Conservation (phyloP, 2,797 vertebrate genomes). For the Enteromius paludinosus region DNA sequence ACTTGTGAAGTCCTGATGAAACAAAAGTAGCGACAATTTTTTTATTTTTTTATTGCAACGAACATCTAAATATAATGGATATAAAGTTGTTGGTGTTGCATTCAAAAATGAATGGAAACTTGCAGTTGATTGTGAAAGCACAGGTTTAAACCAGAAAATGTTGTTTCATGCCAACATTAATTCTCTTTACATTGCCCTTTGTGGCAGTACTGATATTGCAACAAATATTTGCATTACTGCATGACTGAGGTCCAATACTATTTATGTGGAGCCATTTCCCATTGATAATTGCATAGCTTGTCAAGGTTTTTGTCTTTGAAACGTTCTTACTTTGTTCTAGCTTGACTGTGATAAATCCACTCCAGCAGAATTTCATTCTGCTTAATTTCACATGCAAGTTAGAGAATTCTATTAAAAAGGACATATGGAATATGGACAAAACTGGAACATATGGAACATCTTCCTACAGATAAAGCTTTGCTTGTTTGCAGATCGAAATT, state of each 20-base stretch:
- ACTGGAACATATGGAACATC: neutral
- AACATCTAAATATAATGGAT: neutral
- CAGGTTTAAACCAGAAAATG: neutral
- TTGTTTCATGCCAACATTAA: neutral
- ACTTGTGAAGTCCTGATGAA: neutral
- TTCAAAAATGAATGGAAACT: neutral
- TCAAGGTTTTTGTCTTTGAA: constrained; percentile 29
- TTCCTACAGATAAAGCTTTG: constrained; percentile 8
- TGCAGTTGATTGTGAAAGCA: neutral
- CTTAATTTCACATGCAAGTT: constrained; percentile 80
- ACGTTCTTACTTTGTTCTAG: constrained; percentile 60
- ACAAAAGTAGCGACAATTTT: neutral
- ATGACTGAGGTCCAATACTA: neutral
- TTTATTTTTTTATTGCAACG: neutral
- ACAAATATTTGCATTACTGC: neutral
- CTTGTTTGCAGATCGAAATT: neutral
- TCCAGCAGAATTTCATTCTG: constrained; percentile 67
- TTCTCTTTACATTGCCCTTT: neutral
- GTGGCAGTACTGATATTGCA: neutral
- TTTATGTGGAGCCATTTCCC: neutral
- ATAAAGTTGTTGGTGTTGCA: too few species aligned
- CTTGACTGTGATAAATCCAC: constrained; percentile 73
- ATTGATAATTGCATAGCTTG: neutral
- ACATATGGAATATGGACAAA: too few species aligned
- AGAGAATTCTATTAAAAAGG: constrained; percentile 64